Evolutionary conservation across 2,113 vertebrate genomes (phyloP).

Genomic region (Eretmochelys imbricata): DNA sequence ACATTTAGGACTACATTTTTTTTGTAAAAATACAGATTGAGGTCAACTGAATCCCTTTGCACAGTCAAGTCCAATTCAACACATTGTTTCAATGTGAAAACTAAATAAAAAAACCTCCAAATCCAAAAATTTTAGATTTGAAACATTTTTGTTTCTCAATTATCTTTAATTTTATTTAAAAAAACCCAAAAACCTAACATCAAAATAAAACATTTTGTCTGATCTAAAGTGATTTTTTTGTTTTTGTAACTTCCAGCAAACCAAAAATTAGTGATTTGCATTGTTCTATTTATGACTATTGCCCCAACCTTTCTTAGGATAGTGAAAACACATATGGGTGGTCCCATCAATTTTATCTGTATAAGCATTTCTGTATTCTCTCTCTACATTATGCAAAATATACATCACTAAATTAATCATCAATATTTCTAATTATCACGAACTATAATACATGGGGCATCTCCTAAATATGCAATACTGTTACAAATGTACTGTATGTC

Average conservation of each 20-base stretch:
- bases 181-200: fast-evolving
- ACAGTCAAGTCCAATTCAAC: background rate
- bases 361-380: background rate
- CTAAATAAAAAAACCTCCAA: background rate
- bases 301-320: background rate
- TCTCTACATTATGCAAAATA: background rate
- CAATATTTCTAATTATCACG: background rate
- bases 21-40: background rate
- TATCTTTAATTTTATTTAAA: background rate
- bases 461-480: background rate
- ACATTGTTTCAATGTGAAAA: background rate
- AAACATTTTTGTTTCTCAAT: background rate
- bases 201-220: background rate
- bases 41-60: background rate
- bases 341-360: too few relatives aligned
- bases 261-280: background rate
- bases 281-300: background rate
- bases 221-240: background rate
- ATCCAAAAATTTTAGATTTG: background rate
- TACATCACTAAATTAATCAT: background rate
- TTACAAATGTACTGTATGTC: background rate
- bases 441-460: background rate
- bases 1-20: background rate
- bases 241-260: background rate
- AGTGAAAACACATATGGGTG: background rate